Conservation (phyloP, 2,797 vertebrate genomes). For the Apogon hyalosoma region DNA sequence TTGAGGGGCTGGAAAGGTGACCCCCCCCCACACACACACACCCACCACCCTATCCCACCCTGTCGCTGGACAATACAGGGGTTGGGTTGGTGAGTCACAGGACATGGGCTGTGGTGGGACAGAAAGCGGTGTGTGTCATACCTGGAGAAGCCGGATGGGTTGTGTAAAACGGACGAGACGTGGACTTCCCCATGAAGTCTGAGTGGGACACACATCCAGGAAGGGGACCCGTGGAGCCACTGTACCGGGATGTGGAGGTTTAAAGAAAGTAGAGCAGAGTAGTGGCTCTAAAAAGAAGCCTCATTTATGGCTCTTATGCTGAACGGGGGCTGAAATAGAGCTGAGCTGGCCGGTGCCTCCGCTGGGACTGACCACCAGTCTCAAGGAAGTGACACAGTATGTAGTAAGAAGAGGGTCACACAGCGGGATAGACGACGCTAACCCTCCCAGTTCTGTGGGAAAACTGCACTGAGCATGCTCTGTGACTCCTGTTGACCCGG, state of each 20-base stretch:
- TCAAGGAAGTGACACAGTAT: conserved; percentile 72
- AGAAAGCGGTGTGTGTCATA: conserved; percentile 38
- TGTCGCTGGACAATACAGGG: conserved; percentile 67
- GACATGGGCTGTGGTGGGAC: conserved; percentile 18
- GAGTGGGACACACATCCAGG: conserved; percentile 47
- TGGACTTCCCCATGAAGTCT: conserved; percentile 47
- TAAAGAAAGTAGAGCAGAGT: neutral
- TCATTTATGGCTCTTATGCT: neutral
- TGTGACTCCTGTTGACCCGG: conserved; percentile 59
- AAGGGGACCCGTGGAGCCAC: conserved; percentile 26
- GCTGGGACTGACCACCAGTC: conserved; percentile 11
- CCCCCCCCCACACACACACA: too few relatives aligned
- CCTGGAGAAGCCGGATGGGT: conserved; percentile 61
- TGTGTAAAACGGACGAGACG: conserved; percentile 24
- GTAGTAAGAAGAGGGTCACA: conserved; percentile 63
- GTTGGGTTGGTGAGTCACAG: conserved; percentile 22
- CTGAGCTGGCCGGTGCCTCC: conserved; percentile 17
- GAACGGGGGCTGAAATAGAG: conserved; percentile 8
- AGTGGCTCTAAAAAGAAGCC: conserved; percentile 4
- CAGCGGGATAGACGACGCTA: conserved; percentile 64
- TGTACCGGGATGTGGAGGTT: neutral
- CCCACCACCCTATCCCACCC: conserved; percentile 24
- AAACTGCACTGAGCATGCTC: conserved; percentile 78
- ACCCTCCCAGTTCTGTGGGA: conserved; percentile 80
- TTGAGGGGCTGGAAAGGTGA: conserved; percentile 43